Evolutionary conservation across 2,888 invertebrate genomes (phyloP).

Genomic region (Noctua fimbriata): DNA sequence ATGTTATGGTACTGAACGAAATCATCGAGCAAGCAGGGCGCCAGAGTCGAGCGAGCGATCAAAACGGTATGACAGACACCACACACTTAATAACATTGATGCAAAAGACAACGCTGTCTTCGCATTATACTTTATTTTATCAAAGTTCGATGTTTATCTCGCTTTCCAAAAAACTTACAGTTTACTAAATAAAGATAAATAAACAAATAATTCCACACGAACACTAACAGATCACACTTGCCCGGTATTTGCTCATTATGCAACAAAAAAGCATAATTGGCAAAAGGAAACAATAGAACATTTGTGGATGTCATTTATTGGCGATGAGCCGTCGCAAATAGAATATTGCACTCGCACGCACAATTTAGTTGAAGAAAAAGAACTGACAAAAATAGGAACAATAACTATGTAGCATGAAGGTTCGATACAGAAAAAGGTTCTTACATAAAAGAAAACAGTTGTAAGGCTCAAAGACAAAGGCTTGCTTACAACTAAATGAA

Average conservation of each 20-base stretch:
- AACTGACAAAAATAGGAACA: neutral
- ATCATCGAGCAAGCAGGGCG: conserved; percentile 98
- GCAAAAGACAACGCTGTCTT: conserved; percentile 73
- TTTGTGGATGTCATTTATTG: conserved; percentile 89
- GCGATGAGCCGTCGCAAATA: conserved; percentile 59
- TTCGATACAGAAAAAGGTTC: neutral
- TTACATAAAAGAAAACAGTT: neutral
- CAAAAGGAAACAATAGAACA: conserved; percentile 75
- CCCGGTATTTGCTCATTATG: conserved; percentile 90
- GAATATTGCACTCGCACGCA: conserved; percentile 69
- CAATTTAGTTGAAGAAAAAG: conserved; percentile 65
- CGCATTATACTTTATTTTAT: conserved; percentile 75
- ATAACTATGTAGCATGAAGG: conserved; percentile 15
- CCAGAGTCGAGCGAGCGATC: conserved; percentile 96
- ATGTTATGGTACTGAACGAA: conserved; percentile 99
- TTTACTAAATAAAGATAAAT: conserved; percentile 57
- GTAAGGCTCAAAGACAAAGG: neutral
- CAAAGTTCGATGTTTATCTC: conserved; percentile 68
- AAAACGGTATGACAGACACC: conserved; percentile 93
- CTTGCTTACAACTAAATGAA: neutral
- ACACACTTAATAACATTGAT: conserved; percentile 66
- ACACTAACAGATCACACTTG: conserved; percentile 74
- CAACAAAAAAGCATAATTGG: conserved; percentile 88
- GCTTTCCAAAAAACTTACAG: conserved; percentile 66
- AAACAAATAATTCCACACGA: conserved; percentile 57